A percentile compares a stretch with the other conserved stretches of the same genome.
These are phyloP conservation scores for Antrozous pallidus DNA, from an alignment of 2,797 vertebrate species.

Conservation along the genomic window DNA sequence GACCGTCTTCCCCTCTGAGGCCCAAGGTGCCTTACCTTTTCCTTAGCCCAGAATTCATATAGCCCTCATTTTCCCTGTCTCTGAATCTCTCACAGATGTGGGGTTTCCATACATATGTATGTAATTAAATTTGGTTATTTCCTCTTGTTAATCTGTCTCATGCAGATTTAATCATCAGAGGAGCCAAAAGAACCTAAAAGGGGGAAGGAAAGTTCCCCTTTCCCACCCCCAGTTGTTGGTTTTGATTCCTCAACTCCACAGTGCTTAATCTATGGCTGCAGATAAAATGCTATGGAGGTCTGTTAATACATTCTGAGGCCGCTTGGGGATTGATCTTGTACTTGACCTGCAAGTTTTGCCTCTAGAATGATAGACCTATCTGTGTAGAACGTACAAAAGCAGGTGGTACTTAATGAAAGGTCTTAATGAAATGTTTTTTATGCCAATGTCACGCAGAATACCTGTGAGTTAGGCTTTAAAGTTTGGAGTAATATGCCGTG, in stretches of 20 bases:
- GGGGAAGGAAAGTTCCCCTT: neutral
- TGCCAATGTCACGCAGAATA: neutral
- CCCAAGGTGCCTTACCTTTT: neutral
- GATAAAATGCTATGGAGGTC: neutral
- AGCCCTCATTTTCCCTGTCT: neutral
- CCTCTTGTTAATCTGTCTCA: neutral
- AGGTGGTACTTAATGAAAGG: constrained; percentile 17
- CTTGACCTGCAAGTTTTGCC: constrained; percentile 38
- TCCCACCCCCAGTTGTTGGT: neutral
- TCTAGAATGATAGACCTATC: constrained; percentile 29
- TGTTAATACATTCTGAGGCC: neutral
- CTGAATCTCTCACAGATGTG: neutral
- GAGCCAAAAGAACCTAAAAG: neutral
- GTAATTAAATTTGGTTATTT: neutral
- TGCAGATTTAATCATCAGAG: neutral
- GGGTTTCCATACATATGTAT: neutral
- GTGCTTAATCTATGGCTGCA: neutral
- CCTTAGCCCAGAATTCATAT: neutral
- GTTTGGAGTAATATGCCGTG: constrained; percentile 16
- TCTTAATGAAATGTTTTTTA: constrained; percentile 24
- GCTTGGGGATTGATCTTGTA: neutral
- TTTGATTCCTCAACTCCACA: neutral
- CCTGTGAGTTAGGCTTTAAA: neutral
- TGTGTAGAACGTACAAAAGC: neutral
- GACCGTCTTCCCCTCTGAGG: neutral